These are phyloP conservation scores for Spilosoma lubricipeda DNA, from an alignment of 2,888 invertebrate species.

Conservation along the genomic window DNA sequence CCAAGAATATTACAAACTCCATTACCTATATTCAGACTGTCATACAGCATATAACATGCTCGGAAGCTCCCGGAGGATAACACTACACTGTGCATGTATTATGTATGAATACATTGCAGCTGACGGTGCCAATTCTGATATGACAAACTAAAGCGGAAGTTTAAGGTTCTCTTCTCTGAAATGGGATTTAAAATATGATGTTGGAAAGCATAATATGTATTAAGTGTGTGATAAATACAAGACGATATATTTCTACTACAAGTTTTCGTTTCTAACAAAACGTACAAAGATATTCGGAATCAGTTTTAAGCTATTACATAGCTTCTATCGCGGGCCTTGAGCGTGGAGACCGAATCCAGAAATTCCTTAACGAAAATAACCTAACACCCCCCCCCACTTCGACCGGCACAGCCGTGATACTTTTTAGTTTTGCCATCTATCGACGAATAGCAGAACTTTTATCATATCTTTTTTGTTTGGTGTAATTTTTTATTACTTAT, in stretches of 20 bases:
- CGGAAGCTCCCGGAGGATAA: conserved; percentile 9
- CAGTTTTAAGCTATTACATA: too few species aligned
- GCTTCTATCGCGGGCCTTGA: too few species aligned
- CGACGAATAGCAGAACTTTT: too few species aligned
- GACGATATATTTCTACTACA: neutral
- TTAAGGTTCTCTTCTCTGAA: neutral
- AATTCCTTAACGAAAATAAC: too few species aligned
- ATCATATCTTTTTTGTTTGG: too few species aligned
- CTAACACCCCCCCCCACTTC: too few species aligned
- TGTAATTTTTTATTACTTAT: too few species aligned
- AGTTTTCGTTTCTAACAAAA: neutral
- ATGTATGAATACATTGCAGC: conserved; percentile 22
- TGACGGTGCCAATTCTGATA: conserved; percentile 11
- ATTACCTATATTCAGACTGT: conserved; percentile 15
- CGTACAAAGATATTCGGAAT: too few species aligned
- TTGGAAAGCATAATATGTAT: neutral
- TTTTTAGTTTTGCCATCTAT: too few species aligned
- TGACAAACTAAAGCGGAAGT: neutral
- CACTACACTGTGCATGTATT: conserved; percentile 17
- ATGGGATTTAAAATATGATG: neutral
- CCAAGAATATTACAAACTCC: conserved; percentile 3
- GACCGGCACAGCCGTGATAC: too few species aligned
- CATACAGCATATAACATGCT: conserved; percentile 9
- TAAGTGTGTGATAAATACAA: neutral
- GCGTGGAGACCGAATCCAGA: too few species aligned